Evolutionary conservation across 2,888 invertebrate species (phyloP).

Genomic region (Tenthredo amoena): DNA sequence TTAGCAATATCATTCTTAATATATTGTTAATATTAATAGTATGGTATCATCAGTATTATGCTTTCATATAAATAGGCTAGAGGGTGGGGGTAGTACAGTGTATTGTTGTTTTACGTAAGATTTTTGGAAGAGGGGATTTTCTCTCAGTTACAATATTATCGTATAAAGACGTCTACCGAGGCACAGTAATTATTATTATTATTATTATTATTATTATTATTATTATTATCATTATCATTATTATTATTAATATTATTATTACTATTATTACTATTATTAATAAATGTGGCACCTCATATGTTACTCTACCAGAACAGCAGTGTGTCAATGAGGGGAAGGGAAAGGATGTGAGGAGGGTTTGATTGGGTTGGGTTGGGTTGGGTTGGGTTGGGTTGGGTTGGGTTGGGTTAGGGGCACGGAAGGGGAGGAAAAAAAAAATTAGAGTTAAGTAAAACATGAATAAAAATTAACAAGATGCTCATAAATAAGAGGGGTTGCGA

Average conservation of each 20-base stretch:
- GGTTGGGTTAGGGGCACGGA: not conserved
- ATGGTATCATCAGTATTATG: conserved; percentile 77
- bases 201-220: conserved; percentile 63
- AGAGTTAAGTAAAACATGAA: conserved; percentile 71
- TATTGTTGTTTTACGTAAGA: conserved; percentile 48
- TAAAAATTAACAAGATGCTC: conserved; percentile 76
- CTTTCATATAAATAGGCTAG: conserved; percentile 76
- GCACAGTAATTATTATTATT: conserved; percentile 63
- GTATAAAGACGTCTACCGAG: conserved; percentile 55
- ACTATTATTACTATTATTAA: conserved; percentile 31
- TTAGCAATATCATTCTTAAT: conserved; percentile 77
- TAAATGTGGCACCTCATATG: conserved; percentile 48
- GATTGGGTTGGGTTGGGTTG: not conserved
- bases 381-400: not conserved
- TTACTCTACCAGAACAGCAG: conserved; percentile 18
- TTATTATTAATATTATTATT: conserved; percentile 41
- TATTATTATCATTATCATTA: conserved; percentile 36
- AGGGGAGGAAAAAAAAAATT: conserved; percentile 57
- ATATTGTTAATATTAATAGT: conserved; percentile 78
- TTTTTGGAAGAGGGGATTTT: conserved; percentile 50
- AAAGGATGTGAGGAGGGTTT: not conserved
- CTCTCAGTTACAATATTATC: conserved; percentile 46
- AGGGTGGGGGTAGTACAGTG: conserved; percentile 29
- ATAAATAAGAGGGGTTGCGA: conserved; percentile 73
- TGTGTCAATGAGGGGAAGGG: conserved; percentile 42